phyloP scores from a whole-genome alignment of 92 coral and sea anemone species.

The Galaxea fascicularis region DNA sequence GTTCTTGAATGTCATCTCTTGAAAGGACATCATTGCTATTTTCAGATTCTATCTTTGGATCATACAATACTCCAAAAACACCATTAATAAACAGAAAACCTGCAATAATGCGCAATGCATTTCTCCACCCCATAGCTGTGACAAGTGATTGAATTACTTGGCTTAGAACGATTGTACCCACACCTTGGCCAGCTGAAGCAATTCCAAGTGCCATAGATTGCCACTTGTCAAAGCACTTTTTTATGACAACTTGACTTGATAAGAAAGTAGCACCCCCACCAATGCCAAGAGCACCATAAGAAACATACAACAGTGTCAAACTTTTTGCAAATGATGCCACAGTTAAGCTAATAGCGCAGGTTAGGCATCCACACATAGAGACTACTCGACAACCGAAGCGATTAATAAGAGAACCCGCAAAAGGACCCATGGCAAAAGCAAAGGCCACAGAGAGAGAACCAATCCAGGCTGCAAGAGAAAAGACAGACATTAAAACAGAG shows the following conservation, averaged over 20 bases:
- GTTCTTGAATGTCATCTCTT: neutral
- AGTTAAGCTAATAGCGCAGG: conserved; percentile 34
- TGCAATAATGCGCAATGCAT: neutral
- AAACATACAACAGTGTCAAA: conserved; percentile 25
- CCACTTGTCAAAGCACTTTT: conserved; percentile 19
- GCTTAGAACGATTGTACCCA: conserved; percentile 39
- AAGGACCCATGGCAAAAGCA: conserved; percentile 14
- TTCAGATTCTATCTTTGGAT: neutral
- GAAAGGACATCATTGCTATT: neutral
- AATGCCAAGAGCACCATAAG: conserved; percentile 21
- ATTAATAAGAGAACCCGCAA: conserved; percentile 49
- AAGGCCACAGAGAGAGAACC: conserved; percentile 49
- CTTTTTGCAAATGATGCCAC: conserved; percentile 52
- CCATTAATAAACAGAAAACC: conserved; percentile 16
- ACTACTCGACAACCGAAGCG: conserved; percentile 55
- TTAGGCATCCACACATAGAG: conserved; percentile 46
- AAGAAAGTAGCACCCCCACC: conserved; percentile 9
- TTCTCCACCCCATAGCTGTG: neutral
- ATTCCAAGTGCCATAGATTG: conserved; percentile 38
- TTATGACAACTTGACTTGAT: conserved; percentile 3
- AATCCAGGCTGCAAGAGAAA: conserved; percentile 56
- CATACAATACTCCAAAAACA: conserved; percentile 19
- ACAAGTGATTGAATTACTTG: conserved; percentile 15
- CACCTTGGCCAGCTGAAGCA: conserved; percentile 34
- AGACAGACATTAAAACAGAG: too few relatives aligned